These are phyloP conservation scores for Protosalanx chinensis DNA, from an alignment of 2,797 vertebrate species.

Conservation along the genomic window DNA sequence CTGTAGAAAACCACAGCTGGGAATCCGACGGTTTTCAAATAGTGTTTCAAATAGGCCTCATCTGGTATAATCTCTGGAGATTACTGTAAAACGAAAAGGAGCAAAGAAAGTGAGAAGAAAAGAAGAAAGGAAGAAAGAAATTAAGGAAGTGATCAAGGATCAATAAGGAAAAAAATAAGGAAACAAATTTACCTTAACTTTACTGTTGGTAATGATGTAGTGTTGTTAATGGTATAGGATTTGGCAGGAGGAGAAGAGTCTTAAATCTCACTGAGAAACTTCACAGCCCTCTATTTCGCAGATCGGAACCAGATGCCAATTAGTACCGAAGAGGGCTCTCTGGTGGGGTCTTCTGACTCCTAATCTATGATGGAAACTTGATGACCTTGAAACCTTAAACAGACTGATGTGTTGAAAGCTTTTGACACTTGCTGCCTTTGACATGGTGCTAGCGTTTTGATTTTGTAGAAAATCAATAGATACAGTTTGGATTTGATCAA, in stretches of 20 bases:
- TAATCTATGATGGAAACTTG: neutral
- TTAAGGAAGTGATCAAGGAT: neutral
- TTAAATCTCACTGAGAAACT: neutral
- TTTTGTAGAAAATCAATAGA: neutral
- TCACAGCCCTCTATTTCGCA: conserved; percentile 11
- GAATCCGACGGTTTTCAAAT: neutral
- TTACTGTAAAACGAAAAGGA: neutral
- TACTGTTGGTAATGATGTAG: neutral
- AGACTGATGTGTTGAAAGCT: neutral
- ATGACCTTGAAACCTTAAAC: neutral
- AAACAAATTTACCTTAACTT: too few relatives aligned
- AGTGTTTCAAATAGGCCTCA: neutral
- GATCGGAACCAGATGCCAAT: conserved; percentile 31
- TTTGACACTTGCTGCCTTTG: neutral
- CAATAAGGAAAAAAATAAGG: too few relatives aligned
- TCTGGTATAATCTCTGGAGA: neutral
- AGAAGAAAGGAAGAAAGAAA: neutral
- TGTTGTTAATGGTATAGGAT: neutral
- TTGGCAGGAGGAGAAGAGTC: neutral
- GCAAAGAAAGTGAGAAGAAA: neutral
- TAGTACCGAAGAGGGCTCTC: neutral
- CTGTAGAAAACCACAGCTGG: neutral
- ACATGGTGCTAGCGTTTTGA: neutral
- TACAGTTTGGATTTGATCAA: neutral
- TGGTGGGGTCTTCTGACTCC: neutral